phyloP scores from a whole-genome alignment of 2,113 vertebrate genomes.

The Calyptomena viridis region DNA sequence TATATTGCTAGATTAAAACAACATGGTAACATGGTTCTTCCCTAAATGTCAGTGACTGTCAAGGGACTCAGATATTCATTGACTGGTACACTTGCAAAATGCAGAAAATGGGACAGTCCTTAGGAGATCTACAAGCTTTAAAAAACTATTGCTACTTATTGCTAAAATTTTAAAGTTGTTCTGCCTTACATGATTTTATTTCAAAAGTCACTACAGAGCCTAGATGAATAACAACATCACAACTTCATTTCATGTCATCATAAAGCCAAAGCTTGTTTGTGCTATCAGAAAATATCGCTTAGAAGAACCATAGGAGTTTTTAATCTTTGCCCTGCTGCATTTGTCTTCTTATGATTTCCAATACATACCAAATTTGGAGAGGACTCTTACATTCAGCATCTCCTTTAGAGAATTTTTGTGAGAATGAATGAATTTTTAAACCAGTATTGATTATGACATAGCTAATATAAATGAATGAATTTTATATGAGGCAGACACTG shows the following conservation, averaged over 20 bases:
- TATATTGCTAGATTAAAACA: neutral
- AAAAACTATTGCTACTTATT: neutral
- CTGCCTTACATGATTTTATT: neutral
- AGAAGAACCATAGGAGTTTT: neutral
- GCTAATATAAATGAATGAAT: conserved; percentile 31
- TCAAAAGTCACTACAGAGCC: neutral
- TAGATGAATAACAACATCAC: neutral
- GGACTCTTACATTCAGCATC: neutral
- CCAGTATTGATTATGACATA: conserved; percentile 14
- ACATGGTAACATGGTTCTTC: neutral
- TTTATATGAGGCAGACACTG: conserved; percentile 37
- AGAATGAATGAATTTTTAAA: conserved; percentile 22
- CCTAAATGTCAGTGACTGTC: neutral
- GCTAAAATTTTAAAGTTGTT: neutral
- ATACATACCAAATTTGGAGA: neutral
- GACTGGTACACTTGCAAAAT: neutral
- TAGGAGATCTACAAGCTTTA: neutral
- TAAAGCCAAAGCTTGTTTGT: neutral
- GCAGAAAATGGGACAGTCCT: neutral
- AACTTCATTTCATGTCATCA: neutral
- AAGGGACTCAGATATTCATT: neutral
- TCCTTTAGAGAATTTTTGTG: neutral
- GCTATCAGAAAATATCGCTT: neutral
- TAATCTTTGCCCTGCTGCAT: neutral
- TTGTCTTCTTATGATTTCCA: neutral